These are phyloP conservation scores for Hippolais icterina DNA, from an alignment of 2,113 vertebrate species.

Conservation along the genomic window DNA sequence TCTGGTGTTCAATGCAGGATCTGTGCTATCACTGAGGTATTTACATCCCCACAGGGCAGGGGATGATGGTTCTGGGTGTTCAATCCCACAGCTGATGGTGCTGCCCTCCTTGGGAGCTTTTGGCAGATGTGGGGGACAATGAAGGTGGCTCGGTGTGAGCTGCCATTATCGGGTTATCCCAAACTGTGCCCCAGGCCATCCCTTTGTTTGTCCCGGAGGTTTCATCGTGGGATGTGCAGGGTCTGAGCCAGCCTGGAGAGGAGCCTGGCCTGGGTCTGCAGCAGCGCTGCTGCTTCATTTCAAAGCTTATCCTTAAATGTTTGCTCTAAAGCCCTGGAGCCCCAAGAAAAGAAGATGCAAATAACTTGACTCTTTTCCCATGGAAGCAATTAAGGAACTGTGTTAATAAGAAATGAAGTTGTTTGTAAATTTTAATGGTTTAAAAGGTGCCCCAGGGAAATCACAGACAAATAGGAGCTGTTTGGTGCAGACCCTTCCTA, in stretches of 20 bases:
- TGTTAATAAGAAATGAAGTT: slow-evolving; percentile 68
- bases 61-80: fast-evolving
- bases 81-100: fast-evolving
- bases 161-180: fast-evolving
- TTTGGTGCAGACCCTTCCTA: not conserved
- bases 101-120: not conserved
- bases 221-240: fast-evolving
- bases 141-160: not conserved
- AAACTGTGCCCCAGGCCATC: fast-evolving
- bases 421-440: slow-evolving; percentile 63
- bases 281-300: not conserved
- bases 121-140: fast-evolving
- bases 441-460: slow-evolving; percentile 65
- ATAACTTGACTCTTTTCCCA: slow-evolving; percentile 66
- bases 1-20: too few species aligned
- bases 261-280: not conserved
- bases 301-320: not conserved
- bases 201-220: not conserved
- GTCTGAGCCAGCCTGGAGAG: not conserved
- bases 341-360: slow-evolving; percentile 52
- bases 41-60: fast-evolving
- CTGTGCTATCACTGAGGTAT: fast-evolving
- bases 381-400: slow-evolving; percentile 69
- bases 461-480: slow-evolving; percentile 39
- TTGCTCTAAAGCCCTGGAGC: slow-evolving; percentile 40